phyloP scores from a whole-genome alignment of 2,888 invertebrate genomes.

The Aproaerema taeniolella region DNA sequence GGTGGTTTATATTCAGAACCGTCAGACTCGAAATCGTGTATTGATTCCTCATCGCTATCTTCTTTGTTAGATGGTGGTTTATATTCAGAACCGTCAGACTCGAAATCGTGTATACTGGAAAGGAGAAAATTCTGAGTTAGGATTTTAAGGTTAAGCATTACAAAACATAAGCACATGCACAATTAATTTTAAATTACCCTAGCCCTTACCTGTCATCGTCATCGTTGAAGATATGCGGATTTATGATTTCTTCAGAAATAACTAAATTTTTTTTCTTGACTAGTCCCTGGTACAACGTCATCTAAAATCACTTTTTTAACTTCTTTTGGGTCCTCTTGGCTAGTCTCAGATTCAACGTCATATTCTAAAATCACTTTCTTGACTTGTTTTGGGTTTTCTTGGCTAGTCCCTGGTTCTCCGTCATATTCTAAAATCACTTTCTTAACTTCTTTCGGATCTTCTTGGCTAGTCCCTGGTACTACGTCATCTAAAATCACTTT shows the following conservation, averaged over 20 bases:
- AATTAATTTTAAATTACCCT: neutral
- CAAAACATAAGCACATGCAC: neutral
- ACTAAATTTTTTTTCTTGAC: neutral
- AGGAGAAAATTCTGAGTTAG: neutral
- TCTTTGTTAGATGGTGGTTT: conserved; percentile 1
- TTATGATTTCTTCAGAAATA: neutral
- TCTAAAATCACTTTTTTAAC: neutral
- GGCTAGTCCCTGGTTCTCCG: neutral
- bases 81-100: conserved; percentile 5
- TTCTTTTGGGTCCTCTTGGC: neutral
- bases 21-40: conserved; percentile 3
- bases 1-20: conserved; percentile 6
- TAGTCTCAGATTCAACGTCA: neutral
- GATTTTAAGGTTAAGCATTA: neutral
- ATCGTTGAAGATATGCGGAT: neutral
- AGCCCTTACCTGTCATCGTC: neutral
- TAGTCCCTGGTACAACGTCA: neutral
- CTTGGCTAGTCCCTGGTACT: neutral
- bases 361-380: neutral
- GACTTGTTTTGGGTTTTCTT: neutral
- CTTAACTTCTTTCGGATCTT: neutral
- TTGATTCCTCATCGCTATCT: neutral
- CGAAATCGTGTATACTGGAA: conserved; percentile 1
- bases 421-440: neutral
- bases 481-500: neutral